Percentiles rank a stretch among this genome's conserved stretches.
phyloP scores from a whole-genome alignment of 2,888 invertebrate species.

The Drosophila formosana region DNA sequence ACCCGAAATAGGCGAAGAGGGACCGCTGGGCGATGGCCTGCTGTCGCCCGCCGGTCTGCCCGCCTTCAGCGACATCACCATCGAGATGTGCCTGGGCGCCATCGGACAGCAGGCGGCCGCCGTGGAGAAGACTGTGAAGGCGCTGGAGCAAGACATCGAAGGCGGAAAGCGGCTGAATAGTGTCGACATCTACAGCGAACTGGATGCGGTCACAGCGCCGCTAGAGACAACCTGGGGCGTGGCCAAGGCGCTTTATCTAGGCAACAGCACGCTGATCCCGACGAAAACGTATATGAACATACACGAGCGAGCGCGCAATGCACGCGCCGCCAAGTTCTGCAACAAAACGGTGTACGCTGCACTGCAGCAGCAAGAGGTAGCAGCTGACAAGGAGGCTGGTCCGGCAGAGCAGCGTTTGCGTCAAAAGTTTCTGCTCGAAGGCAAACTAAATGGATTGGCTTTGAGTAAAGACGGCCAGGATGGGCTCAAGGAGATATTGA shows the following conservation, averaged over 20 bases:
- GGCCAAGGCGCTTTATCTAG: conserved; percentile 92
- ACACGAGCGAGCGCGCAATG: conserved; percentile 91
- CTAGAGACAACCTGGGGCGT: conserved; percentile 95
- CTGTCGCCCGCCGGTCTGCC: conserved; percentile 90
- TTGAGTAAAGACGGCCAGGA: conserved; percentile 86
- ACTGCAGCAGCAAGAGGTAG: conserved; percentile 52
- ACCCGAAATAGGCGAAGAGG: conserved; percentile 94
- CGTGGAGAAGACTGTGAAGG: conserved; percentile 91
- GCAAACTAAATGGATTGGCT: conserved; percentile 92
- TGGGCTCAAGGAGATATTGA: conserved; percentile 86
- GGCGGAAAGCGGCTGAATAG: conserved; percentile 82
- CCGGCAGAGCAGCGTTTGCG: conserved; percentile 87
- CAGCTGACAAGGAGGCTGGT: conserved; percentile 9
- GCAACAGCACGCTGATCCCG: conserved; percentile 92
- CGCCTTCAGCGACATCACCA: conserved; percentile 91
- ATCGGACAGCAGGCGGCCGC: conserved; percentile 93
- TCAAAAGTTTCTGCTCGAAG: conserved; percentile 92
- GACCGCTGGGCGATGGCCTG: conserved; percentile 90
- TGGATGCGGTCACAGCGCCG: conserved; percentile 90
- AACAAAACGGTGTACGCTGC: conserved; percentile 85
- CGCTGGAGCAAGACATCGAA: conserved; percentile 88
- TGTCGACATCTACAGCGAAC: conserved; percentile 90
- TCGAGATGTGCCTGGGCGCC: conserved; percentile 93
- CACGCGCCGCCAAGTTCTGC: conserved; percentile 90
- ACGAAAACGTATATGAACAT: conserved; percentile 92